These are phyloP conservation scores for Thalassarche chlororhynchos DNA, from an alignment of 2,113 vertebrate species.

Conservation along the genomic window DNA sequence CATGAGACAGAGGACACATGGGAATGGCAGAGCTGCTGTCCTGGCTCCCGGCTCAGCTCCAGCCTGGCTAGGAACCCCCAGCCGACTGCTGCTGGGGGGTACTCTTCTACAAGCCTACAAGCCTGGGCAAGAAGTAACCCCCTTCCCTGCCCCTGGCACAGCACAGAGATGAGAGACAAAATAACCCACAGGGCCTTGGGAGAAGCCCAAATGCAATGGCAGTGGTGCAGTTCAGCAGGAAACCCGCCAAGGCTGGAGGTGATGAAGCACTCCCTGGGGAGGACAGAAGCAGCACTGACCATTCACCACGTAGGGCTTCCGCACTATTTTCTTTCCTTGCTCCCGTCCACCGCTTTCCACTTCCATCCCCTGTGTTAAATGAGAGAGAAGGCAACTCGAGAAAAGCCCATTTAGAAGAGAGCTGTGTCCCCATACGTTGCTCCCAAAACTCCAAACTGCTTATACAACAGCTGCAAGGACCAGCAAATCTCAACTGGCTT, in stretches of 20 bases:
- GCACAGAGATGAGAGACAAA: background rate
- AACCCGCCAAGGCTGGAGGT: background rate
- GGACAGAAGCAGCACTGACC: constrained; percentile 60
- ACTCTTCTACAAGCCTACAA: background rate
- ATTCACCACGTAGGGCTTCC: constrained; percentile 77
- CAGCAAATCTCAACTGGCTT: background rate
- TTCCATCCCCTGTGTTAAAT: constrained; percentile 46
- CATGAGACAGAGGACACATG: background rate
- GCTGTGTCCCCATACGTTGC: too few species aligned
- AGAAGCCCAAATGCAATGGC: background rate
- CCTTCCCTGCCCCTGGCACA: background rate
- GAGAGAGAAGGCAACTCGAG: background rate
- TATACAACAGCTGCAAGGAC: background rate
- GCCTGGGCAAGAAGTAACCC: background rate
- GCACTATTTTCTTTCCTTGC: constrained; percentile 38
- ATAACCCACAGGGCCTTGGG: background rate
- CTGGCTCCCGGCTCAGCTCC: background rate
- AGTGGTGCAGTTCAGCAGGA: background rate
- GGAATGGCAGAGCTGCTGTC: background rate
- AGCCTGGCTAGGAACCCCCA: background rate
- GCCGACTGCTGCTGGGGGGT: background rate
- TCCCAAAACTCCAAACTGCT: background rate
- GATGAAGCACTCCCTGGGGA: background rate
- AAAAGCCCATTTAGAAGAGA: background rate
- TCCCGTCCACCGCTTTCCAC: background rate